Percentiles rank a stretch among this genome's conserved stretches.
These are phyloP conservation scores for Delia radicum DNA, from an alignment of 1,140 invertebrate genomes.

Conservation along the genomic window DNA sequence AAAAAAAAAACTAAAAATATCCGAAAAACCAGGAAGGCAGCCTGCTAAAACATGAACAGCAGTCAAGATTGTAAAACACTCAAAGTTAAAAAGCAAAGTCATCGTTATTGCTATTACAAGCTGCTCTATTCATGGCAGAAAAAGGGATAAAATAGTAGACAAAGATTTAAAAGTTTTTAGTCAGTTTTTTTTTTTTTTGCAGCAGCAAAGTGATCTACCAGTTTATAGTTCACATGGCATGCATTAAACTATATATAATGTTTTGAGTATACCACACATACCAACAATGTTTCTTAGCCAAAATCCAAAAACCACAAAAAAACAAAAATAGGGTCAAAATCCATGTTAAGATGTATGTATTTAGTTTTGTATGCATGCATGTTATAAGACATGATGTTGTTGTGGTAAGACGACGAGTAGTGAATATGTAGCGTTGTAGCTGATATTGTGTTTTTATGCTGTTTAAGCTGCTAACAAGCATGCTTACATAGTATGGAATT, in stretches of 20 bases:
- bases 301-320: not conserved
- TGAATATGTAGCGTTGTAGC: too few species aligned
- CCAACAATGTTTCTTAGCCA: not conserved
- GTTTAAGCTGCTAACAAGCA: conserved; percentile 11
- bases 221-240: conserved; percentile 7
- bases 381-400: conserved; percentile 21
- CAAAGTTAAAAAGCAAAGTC: not conserved
- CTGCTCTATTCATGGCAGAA: not conserved
- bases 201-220: not conserved
- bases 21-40: conserved; percentile 28
- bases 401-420: too few species aligned
- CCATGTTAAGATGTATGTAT: conserved; percentile 14
- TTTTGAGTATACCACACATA: not conserved
- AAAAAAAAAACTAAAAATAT: not conserved
- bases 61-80: conserved; percentile 2
- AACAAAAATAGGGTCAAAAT: conserved; percentile 17
- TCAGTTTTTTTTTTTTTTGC: not conserved
- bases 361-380: conserved; percentile 23
- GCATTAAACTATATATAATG: conserved; percentile 26
- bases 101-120: conserved; percentile 22
- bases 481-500: conserved; percentile 14
- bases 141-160: not conserved
- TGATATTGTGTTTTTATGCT: not conserved
- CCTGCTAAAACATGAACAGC: conserved; percentile 3
- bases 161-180: not conserved